phyloP scores from a whole-genome alignment of 2,113 vertebrate species.

The Oplegnathus fasciatus region DNA sequence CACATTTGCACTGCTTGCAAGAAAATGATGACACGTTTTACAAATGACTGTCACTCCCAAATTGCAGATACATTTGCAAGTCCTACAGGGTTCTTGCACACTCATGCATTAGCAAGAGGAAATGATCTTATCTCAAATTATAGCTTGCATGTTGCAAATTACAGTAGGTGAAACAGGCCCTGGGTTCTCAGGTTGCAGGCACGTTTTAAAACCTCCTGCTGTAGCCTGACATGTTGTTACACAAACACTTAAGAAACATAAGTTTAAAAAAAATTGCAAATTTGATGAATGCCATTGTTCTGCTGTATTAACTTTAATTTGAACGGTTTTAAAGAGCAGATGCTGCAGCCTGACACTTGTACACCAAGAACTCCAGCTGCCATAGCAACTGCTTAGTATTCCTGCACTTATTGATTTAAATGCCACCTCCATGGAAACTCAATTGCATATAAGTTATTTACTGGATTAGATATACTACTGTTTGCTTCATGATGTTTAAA shows the following conservation, averaged over 20 bases:
- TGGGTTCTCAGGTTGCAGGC: neutral
- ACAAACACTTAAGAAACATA: neutral
- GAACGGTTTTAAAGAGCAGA: neutral
- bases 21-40: neutral
- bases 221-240: neutral
- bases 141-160: neutral
- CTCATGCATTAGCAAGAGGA: constrained; percentile 4
- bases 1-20: neutral
- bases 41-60: neutral
- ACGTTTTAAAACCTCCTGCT: constrained; percentile 20
- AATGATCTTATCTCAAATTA: constrained; percentile 9
- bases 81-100: neutral
- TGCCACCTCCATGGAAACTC: constrained; percentile 26
- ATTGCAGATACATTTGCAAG: neutral
- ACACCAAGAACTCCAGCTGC: neutral
- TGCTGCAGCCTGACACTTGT: neutral
- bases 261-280: neutral
- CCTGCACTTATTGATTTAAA: constrained; percentile 26
- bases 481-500: neutral
- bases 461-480: constrained; percentile 17
- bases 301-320: neutral
- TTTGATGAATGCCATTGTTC: too few species aligned
- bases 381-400: neutral
- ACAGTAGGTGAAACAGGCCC: neutral
- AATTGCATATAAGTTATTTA: constrained; percentile 39